Evolutionary conservation across 1,140 invertebrate genomes (phyloP).

Genomic region (Solenopsis fugax): DNA sequence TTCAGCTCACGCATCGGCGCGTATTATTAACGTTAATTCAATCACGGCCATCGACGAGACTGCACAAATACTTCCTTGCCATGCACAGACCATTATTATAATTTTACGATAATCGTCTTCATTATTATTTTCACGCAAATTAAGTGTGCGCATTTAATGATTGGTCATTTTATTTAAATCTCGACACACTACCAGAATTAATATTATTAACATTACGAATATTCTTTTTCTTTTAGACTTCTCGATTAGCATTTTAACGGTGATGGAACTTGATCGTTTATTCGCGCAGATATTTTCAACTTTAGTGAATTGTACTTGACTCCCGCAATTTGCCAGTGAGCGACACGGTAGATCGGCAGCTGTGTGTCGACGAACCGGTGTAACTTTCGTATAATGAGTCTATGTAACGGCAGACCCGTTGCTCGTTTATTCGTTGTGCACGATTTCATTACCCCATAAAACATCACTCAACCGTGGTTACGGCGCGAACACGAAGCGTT

Average conservation of each 20-base stretch:
- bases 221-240: not conserved
- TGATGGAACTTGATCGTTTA: not conserved
- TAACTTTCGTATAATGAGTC: constrained; percentile 64
- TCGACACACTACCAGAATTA: not conserved
- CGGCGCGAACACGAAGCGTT: constrained; percentile 47
- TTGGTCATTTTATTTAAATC: not conserved
- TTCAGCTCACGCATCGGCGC: constrained; percentile 39
- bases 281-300: not conserved
- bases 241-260: not conserved
- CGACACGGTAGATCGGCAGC: no score
- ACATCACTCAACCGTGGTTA: constrained; percentile 61
- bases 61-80: constrained; percentile 30
- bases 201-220: not conserved
- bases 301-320: not conserved
- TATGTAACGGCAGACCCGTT: constrained; percentile 34
- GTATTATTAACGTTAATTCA: constrained; percentile 41
- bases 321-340: constrained; percentile 8
- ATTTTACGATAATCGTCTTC: constrained; percentile 33
- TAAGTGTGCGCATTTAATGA: not conserved
- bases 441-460: constrained; percentile 69
- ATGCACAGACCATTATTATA: not conserved
- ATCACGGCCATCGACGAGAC: not conserved
- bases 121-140: constrained; percentile 17
- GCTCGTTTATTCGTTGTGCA: not conserved
- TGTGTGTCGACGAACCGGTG: not conserved